Base-by-base conservation (phyloP, 2,797 vertebrate genomes). In the Nannoperca australis region DNA sequence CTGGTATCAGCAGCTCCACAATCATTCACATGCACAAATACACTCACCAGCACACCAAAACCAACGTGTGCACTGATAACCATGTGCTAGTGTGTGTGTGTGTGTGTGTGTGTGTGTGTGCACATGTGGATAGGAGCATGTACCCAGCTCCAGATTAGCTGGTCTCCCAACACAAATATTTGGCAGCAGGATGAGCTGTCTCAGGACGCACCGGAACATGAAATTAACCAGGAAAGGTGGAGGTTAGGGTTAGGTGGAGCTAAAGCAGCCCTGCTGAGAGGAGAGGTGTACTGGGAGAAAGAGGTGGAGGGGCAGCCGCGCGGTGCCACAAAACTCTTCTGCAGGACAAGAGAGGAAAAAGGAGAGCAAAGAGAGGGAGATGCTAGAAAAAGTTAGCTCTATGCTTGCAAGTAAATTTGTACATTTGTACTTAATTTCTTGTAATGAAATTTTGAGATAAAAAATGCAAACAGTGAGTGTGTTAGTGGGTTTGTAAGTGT, bases 181-280 rank as follows among this genome's bases (percentile, higher is more conserved):
- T 95, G 93, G 92, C 93, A 85, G 82, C 73, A 74, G 88, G 91
- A 94, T 94, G 93, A 95, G 92, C 93, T 89, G 89, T 94, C 92
- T 91, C 91, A 90, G 91, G 89, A 94, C 47, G 91, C 95, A 95
- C 79, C 92, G 50, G 93, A 93, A 95, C 94, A 96, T 96, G 94
- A 95, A 95, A 95, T 96, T 94, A 95, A 91, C 74, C 89, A 72
- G 89, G 71, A 89, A 82, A 88, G 85, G 91, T 91, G 88, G 80
- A 85, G 89, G 83, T 85, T 27, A 27, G 24, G 24, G 24, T 27
- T 27, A 27, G 24, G 24, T 59, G 11, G 74, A 79, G 82, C 78
- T 73, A 13, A 54, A 82, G 81, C 80, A 40, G 65, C 54, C 73
- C 74, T 14, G 71, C 65, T 58, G 78, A 79, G 88, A 84, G 65